phyloP scores from a whole-genome alignment of 2,113 vertebrate species.

The Phrynosoma platyrhinos region DNA sequence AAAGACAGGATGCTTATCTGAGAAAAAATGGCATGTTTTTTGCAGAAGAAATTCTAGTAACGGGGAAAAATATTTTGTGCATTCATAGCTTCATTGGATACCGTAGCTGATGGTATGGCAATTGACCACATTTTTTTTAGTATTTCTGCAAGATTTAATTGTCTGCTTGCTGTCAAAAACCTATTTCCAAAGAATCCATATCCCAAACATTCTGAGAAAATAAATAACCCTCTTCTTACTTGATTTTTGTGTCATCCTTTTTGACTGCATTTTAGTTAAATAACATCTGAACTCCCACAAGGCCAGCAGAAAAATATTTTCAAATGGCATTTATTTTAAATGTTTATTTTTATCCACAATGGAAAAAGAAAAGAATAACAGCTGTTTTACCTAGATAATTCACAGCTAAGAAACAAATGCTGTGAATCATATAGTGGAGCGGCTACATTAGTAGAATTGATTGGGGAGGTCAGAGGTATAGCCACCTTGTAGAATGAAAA shows the following conservation, averaged over 20 bases:
- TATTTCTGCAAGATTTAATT: background rate
- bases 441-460: background rate
- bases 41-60: background rate
- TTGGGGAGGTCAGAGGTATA: background rate
- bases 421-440: background rate
- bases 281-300: background rate
- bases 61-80: background rate
- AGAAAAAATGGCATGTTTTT: background rate
- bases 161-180: background rate
- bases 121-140: background rate
- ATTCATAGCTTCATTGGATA: background rate
- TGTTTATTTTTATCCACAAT: background rate
- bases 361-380: background rate
- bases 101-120: background rate
- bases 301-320: background rate
- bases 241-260: background rate
- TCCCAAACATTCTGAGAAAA: conserved; percentile 3
- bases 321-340: too few species aligned
- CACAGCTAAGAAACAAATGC: background rate
- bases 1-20: background rate
- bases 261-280: background rate
- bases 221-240: background rate
- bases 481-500: too few species aligned
- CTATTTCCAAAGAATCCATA: background rate
- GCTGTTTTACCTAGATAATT: too few species aligned